Conservation (phyloP, 1,140 invertebrate genomes). For the Spodoptera frugiperda region DNA sequence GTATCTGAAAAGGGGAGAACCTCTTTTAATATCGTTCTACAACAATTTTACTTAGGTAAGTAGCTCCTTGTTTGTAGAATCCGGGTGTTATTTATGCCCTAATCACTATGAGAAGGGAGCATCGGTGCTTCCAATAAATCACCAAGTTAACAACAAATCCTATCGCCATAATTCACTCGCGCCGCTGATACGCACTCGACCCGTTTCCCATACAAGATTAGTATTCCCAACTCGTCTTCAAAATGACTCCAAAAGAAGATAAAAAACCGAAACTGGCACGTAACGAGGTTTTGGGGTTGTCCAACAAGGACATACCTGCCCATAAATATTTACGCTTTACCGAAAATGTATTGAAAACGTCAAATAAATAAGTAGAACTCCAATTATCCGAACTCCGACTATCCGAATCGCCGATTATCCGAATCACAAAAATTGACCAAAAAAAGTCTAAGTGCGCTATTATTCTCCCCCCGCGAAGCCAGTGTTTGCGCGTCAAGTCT, state of each 20-base stretch:
- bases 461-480: too few species aligned
- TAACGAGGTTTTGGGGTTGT: slow-evolving; percentile 47
- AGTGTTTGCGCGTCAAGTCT: too few species aligned
- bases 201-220: slow-evolving; percentile 26
- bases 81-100: not conserved
- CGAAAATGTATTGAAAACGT: slow-evolving; percentile 25
- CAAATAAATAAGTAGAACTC: too few species aligned
- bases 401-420: too few species aligned
- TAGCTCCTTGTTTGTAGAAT: not conserved
- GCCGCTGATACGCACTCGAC: slow-evolving; percentile 10
- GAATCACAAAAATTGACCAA: too few species aligned
- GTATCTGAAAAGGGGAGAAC: too few species aligned
- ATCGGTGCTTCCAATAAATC: slow-evolving; percentile 28
- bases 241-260: slow-evolving; percentile 22
- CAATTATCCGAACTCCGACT: too few species aligned
- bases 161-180: slow-evolving; percentile 33
- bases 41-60: too few species aligned
- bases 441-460: too few species aligned
- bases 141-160: slow-evolving; percentile 29
- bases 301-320: slow-evolving; percentile 37
- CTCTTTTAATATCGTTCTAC: too few species aligned
- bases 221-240: slow-evolving; percentile 31
- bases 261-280: slow-evolving; percentile 33
- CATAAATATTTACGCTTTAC: slow-evolving; percentile 29
- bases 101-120: slow-evolving; percentile 8